Evolutionary conservation across 2,113 vertebrate species (phyloP), one percentile per base, ranked within the genome.

Genomic region (Sisor rabdophorus): DNA sequence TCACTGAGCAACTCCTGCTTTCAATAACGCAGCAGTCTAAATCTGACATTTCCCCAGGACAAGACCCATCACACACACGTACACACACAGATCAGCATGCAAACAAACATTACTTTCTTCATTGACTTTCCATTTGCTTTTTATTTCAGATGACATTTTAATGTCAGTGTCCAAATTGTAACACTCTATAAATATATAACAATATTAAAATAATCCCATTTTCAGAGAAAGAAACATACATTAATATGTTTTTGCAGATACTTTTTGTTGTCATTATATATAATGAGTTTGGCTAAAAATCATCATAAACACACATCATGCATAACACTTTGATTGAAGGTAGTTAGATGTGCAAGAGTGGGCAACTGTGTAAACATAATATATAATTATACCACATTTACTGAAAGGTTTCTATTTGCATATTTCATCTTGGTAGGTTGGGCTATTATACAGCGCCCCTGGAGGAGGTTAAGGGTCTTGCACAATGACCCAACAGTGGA

Each of bases 21-120:
- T 40, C 64, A 13, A 75, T 65, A 75, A 40, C 8, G 6, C 48
- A 54, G 50, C 50, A 54, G 48, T 53, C 28, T 65, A 30, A 65
- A 44, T 32, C 50, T 75, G 61, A 11, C 9, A 55, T 26, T 65
- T 67, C 40, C 61, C 40, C 61, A 55, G 44, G 60, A n/a, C 20
- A 55, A 55, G 73, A 15, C 20, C 28, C 20, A 64, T 65, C 32
- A 74, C 44, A 73, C 24, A 60, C 28, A 50, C 65, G 10, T 16
- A 26, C 24, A 52, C 47, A 68, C 44, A 68, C 16, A 52, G 10
- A 6, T 50, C 15, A 52, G 47, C 3, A 28, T 2, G 22, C 26
- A 10, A 50, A 67, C 50, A 68, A 52, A 5, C 8, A 52, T 17
- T 24, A 68, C 24, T 52, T 50, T 68, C 44, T 28, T 68, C 8